phyloP scores from a whole-genome alignment of 2,113 vertebrate species.

The Pelodiscus sinensis region DNA sequence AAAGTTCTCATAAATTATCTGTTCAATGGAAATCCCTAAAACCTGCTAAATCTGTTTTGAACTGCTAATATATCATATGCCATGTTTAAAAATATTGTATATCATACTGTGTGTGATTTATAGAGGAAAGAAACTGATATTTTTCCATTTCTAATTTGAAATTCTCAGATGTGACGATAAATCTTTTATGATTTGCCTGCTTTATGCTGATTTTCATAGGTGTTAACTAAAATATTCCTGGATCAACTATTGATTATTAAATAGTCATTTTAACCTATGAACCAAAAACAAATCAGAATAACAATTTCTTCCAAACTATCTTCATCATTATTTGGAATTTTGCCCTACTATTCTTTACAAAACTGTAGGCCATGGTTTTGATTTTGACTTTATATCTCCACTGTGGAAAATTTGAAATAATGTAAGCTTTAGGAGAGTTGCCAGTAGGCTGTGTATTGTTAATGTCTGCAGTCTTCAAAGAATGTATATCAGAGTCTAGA shows the following conservation, averaged over 20 bases:
- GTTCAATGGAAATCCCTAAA: conserved; percentile 49
- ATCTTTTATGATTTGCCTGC: conserved; percentile 29
- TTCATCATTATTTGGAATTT: conserved; percentile 2
- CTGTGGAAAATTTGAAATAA: background rate
- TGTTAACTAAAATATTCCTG: conserved; percentile 28
- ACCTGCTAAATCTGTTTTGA: conserved; percentile 64
- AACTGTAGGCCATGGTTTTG: background rate
- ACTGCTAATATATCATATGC: conserved; percentile 41
- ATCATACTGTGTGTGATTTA: conserved; percentile 62
- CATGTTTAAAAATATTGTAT: conserved; percentile 56
- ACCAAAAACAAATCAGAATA: background rate
- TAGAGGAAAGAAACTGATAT: conserved; percentile 54
- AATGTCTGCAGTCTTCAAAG: background rate
- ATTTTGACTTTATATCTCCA: background rate
- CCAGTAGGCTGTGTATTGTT: background rate
- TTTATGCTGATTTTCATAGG: conserved; percentile 40
- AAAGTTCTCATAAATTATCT: conserved; percentile 52
- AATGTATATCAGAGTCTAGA: background rate
- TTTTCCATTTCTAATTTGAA: conserved; percentile 65
- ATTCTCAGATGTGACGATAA: conserved; percentile 54
- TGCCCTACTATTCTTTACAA: background rate
- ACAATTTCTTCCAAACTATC: background rate
- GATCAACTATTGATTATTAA: conserved; percentile 18
- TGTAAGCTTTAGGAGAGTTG: background rate
- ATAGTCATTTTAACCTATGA: conserved; percentile 37